Conservation (phyloP, 2,113 vertebrate species). For the Coregonus clupeaformis region DNA sequence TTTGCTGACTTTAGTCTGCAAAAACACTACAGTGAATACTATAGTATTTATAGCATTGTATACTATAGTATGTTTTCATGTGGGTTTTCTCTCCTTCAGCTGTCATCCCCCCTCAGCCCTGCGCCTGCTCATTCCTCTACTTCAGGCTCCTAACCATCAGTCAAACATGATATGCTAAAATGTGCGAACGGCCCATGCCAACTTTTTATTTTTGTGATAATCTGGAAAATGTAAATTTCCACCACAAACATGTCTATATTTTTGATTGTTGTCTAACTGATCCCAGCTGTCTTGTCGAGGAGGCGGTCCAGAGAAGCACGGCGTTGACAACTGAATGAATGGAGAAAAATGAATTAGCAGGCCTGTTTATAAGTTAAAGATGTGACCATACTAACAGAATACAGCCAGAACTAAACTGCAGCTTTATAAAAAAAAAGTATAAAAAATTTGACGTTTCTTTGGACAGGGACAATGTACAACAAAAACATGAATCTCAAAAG, state of each 20-base stretch:
- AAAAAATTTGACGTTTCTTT: no score
- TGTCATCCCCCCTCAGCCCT: neutral
- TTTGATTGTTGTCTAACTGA: constrained; percentile 38
- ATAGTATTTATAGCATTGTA: no score
- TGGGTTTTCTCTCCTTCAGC: neutral
- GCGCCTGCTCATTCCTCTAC: neutral
- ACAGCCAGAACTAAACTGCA: constrained; percentile 9
- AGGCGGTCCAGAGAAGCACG: constrained; percentile 1
- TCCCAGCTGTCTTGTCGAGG: constrained; percentile 46
- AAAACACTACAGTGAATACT: no score
- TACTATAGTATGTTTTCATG: no score
- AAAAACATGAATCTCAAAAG: no score
- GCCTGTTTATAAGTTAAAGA: constrained; percentile 51
- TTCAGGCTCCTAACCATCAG: neutral
- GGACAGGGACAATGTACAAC: no score
- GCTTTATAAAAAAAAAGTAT: neutral
- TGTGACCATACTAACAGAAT: constrained; percentile 43
- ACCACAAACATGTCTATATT: constrained; percentile 35
- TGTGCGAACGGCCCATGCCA: constrained; percentile 12
- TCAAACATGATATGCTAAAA: constrained; percentile 2
- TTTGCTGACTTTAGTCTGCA: no score
- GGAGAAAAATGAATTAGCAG: constrained; percentile 34
- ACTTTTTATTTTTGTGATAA: constrained; percentile 40
- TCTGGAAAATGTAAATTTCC: constrained; percentile 53
- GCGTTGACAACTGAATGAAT: constrained; percentile 37